phyloP scores from a whole-genome alignment of 2,113 vertebrate genomes.

The Tachuris rubrigastra region DNA sequence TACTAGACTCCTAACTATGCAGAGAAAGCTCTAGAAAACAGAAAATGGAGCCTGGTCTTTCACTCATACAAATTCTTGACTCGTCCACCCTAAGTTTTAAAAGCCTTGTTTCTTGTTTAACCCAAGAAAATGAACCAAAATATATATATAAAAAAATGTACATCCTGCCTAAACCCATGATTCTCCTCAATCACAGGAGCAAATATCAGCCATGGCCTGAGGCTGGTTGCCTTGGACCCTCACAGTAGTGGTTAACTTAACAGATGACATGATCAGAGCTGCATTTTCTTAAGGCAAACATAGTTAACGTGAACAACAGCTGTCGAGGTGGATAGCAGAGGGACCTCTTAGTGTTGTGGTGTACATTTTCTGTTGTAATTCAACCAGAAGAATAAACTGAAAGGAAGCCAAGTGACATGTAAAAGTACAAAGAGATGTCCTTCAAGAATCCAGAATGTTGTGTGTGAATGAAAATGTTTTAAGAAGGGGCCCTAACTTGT shows the following conservation, averaged over 20 bases:
- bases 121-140: neutral
- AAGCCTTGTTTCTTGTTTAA: neutral
- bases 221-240: conserved; percentile 18
- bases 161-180: neutral
- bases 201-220: neutral
- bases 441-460: neutral
- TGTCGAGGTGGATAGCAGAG: conserved; percentile 31
- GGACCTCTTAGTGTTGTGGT: neutral
- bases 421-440: neutral
- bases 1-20: neutral
- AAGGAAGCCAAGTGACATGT: neutral
- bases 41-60: neutral
- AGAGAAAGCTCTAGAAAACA: neutral
- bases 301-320: conserved; percentile 12
- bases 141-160: neutral
- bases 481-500: neutral
- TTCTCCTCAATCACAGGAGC: neutral
- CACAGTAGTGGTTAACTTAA: neutral
- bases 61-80: neutral
- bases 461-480: neutral
- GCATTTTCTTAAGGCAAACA: conserved; percentile 25
- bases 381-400: neutral
- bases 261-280: conserved; percentile 14
- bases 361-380: neutral
- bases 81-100: neutral